Evolutionary conservation across 2,113 vertebrate genomes (phyloP), one percentile per base, ranked within the genome.

Genomic region (Rhinopomastus cyanomelas): DNA sequence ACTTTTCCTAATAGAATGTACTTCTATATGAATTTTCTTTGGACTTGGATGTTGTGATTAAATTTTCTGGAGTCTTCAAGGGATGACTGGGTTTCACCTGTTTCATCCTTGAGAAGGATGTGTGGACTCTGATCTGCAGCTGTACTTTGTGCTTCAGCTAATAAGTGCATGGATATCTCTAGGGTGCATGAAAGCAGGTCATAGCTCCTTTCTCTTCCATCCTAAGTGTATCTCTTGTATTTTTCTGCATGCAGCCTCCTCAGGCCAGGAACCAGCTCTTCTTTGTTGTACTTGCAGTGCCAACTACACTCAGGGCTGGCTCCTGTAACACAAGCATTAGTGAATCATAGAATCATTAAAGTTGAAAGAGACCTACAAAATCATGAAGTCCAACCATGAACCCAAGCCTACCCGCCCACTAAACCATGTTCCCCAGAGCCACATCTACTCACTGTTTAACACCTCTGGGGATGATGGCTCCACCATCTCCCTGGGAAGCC

Each of bases 11-110:
- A 2, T 64, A 25, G 7, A 66, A 26, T 10, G 6, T n/a, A 19
- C 64, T 89, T 69, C 26, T 37, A 36, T 78, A 60, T 53, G 61
- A 22, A 36, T 86, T 83, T 83, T 77, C 46, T 73, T 71, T 74
- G 68, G 36, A 72, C 56, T 11, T 82, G 16, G 26, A 60, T 51
- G 48, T 37, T 66, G 48, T 46, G n/a, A 51, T 87, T 55, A 55
- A 51, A 42, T 37, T 55, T 93, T 64, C 29, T 71, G 26, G 29
- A 44, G 48, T 46, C 26, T 81, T 78, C n/a, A n/a, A 21, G 44
- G 4, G 5, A 23, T 4, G 4, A 1, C 26, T 78, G 21, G 20
- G 21, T 66, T 81, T 84, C 55, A 68, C 42, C 23, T 44, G 7
- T 53, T 36, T 52, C 16, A 22, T 32, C 37, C 62, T 75, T 61